These are phyloP conservation scores for Epinotia bilunana DNA, from an alignment of 2,888 invertebrate species.

Conservation along the genomic window DNA sequence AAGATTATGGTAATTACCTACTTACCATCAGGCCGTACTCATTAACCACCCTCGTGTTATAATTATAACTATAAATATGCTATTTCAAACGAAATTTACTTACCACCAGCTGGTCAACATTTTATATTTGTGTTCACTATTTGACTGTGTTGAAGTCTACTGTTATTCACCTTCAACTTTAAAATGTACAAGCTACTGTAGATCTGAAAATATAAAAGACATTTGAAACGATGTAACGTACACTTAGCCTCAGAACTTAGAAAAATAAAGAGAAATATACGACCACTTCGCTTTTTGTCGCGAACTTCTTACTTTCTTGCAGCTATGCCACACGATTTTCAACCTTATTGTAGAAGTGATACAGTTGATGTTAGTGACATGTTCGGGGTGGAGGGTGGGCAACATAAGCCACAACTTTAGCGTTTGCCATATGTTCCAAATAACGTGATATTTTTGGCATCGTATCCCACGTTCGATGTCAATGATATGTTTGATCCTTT, in stretches of 20 bases:
- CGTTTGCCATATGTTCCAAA: not conserved
- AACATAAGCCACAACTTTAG: not conserved
- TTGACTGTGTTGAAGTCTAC: not conserved
- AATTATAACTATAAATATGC: no score
- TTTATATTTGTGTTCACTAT: no score
- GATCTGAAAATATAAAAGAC: not conserved
- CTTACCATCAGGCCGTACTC: no score
- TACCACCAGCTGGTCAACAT: no score
- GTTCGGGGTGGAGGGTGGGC: not conserved
- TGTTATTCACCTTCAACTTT: not conserved
- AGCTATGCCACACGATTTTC: constrained; percentile 1
- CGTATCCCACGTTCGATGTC: no score
- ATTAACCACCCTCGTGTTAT: no score
- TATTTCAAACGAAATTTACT: no score
- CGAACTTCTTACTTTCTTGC: not conserved
- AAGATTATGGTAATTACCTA: no score
- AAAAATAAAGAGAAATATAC: constrained; percentile 37
- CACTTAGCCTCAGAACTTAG: constrained; percentile 16
- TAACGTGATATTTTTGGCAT: no score
- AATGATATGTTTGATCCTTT: no score
- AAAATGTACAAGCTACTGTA: not conserved
- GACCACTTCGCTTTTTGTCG: constrained; percentile 21
- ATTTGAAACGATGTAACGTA: constrained; percentile 4
- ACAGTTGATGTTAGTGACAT: not conserved
- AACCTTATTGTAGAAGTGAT: not conserved